Conservation (phyloP, 2,113 vertebrate genomes). For the Clarias batrachus region DNA sequence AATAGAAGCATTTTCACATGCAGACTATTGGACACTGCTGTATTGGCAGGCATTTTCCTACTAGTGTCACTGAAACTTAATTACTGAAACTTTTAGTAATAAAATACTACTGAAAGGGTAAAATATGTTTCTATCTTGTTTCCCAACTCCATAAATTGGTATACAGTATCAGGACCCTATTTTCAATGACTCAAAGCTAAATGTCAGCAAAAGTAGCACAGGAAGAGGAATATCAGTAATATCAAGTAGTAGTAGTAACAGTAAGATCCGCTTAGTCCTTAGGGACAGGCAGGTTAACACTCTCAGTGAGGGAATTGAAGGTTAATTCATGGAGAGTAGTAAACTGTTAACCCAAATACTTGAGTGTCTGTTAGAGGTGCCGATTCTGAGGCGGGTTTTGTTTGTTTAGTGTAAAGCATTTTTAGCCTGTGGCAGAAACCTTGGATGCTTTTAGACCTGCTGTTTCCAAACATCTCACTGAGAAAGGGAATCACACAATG, state of each 20-base stretch:
- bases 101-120: too few species aligned
- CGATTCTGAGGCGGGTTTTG: background rate
- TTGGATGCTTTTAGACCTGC: conserved; percentile 12
- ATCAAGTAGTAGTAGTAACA: too few species aligned
- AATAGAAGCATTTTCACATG: background rate
- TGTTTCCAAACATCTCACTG: conserved; percentile 23
- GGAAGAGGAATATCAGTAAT: background rate
- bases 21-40: background rate
- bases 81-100: too few species aligned
- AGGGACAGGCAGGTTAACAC: conserved; percentile 16
- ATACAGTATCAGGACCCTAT: background rate
- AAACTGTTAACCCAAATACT: conserved; percentile 33
- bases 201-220: background rate
- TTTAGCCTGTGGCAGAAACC: conserved; percentile 38
- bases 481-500: conserved; percentile 36
- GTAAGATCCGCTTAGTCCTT: background rate
- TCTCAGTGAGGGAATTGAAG: background rate
- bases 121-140: background rate
- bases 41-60: background rate
- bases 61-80: background rate
- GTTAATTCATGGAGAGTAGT: conserved; percentile 18
- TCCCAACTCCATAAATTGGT: background rate
- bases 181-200: background rate
- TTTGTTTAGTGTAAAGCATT: conserved; percentile 36
- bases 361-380: conserved; percentile 20